A percentile compares a stretch with the other conserved stretches of the same genome.
These are phyloP conservation scores for Anguilla megastoma DNA, from an alignment of 2,797 vertebrate species.

Conservation along the genomic window DNA sequence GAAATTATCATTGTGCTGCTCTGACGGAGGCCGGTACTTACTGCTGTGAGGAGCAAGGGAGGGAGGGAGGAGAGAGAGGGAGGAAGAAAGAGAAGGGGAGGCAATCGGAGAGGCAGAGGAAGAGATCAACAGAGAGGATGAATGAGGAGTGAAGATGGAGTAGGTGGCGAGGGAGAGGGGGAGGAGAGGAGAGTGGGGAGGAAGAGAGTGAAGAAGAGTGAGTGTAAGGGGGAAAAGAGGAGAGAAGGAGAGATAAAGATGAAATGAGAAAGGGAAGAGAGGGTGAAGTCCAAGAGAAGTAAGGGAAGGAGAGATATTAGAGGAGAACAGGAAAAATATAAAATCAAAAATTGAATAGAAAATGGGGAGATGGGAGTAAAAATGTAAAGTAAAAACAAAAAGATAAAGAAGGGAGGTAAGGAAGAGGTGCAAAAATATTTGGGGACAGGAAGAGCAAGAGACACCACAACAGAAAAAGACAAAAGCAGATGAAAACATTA, in stretches of 20 bases:
- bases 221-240: not conserved
- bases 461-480: conserved; percentile 12
- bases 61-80: conserved; percentile 18
- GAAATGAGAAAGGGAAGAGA: not conserved
- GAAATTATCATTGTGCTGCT: conserved; percentile 94
- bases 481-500: not conserved
- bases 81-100: not conserved
- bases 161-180: not conserved
- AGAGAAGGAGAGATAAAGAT: not conserved
- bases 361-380: not conserved
- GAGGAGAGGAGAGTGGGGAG: not conserved
- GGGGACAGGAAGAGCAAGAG: not conserved
- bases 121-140: conserved; percentile 22
- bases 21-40: conserved; percentile 89
- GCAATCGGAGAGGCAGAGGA: not conserved
- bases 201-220: not conserved
- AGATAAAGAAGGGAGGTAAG: not conserved
- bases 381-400: not conserved
- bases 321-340: not conserved
- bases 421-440: not conserved
- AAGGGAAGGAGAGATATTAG: not conserved
- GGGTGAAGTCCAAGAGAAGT: not conserved
- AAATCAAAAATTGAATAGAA: not conserved
- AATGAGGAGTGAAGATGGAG: not conserved
- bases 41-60: conserved; percentile 52